phyloP scores from a whole-genome alignment of 2,797 vertebrate genomes.

The Rhabdomys pumilio region DNA sequence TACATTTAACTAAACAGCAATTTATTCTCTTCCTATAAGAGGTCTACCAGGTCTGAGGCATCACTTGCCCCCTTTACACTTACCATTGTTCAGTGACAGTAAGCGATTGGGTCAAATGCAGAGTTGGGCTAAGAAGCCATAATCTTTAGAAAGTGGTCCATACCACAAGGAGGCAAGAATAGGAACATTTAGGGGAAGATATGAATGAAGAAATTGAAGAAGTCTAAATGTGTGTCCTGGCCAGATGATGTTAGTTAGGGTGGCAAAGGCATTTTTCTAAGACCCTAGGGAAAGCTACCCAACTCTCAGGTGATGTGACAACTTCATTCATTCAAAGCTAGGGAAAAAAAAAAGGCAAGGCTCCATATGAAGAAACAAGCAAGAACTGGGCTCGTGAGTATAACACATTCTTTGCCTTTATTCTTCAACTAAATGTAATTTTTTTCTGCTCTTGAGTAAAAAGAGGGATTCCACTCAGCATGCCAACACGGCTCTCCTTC shows the following conservation, averaged over 20 bases:
- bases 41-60: not conserved
- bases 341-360: not conserved
- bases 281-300: not conserved
- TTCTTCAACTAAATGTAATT: not conserved
- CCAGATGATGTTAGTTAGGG: not conserved
- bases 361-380: not conserved
- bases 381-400: not conserved
- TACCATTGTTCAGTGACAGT: not conserved
- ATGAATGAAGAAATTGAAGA: not conserved
- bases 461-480: not conserved
- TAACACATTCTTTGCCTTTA: not conserved
- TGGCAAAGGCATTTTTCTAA: not conserved
- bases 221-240: not conserved
- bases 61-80: not conserved
- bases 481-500: not conserved
- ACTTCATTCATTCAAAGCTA: not conserved
- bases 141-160: not conserved
- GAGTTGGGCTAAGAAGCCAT: not conserved
- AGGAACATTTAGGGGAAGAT: not conserved
- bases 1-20: not conserved
- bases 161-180: not conserved
- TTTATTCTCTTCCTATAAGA: not conserved
- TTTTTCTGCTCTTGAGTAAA: conserved; percentile 44
- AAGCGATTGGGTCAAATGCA: not conserved
- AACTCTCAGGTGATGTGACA: not conserved